Conservation (phyloP, 2,888 invertebrate genomes). For the Plagodis pulveraria region DNA sequence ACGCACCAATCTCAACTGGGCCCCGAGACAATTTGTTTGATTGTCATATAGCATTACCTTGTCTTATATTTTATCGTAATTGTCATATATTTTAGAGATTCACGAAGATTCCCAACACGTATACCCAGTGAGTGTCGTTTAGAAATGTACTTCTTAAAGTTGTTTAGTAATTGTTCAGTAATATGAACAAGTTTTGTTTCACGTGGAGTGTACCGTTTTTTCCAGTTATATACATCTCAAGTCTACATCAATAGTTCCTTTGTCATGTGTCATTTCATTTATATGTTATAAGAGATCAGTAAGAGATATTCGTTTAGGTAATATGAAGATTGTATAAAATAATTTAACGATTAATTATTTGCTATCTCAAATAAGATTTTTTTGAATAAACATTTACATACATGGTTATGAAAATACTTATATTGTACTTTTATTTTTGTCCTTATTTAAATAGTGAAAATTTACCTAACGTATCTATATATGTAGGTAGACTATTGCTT, state of each 20-base stretch:
- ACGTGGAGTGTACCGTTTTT: slow-evolving; percentile 19
- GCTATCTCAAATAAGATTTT: slow-evolving; percentile 83
- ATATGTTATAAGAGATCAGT: slow-evolving; percentile 61
- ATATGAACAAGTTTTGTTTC: slow-evolving; percentile 43
- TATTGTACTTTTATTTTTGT: background rate
- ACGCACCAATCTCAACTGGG: no score
- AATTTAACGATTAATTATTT: slow-evolving; percentile 80
- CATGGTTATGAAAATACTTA: slow-evolving; percentile 45
- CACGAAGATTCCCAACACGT: background rate
- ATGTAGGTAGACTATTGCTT: no score
- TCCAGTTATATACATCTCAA: slow-evolving; percentile 61
- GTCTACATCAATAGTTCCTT: slow-evolving; percentile 83
- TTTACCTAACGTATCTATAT: no score
- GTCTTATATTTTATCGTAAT: no score
- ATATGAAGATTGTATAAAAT: slow-evolving; percentile 65
- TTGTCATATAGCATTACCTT: no score
- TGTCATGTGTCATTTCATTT: slow-evolving; percentile 82
- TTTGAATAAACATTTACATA: slow-evolving; percentile 81
- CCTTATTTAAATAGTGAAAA: no score
- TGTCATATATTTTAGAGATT: no score
- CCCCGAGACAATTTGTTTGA: no score
- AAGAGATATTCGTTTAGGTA: slow-evolving; percentile 65
- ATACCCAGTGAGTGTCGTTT: background rate
- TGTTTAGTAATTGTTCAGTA: background rate
- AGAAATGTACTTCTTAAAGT: background rate